Base-by-base conservation (phyloP, 2,888 invertebrate species). In the Orthosia gracilis region DNA sequence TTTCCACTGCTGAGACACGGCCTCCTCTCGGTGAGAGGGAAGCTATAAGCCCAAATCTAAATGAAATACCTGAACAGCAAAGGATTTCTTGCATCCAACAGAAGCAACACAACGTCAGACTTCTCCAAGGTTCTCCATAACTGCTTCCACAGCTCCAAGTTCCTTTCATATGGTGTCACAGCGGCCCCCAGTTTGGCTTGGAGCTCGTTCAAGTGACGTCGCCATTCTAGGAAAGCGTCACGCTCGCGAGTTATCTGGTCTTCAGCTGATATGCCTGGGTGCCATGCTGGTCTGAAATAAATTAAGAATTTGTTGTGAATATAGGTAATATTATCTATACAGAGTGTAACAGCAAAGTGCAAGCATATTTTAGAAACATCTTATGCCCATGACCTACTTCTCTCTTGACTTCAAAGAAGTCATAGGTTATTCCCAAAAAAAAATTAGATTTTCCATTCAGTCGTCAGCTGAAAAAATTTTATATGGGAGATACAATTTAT, bases 81-180 rank as follows among this genome's bases (percentile, higher is more conserved):
- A 1, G 99, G 99, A 96, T 99, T 99, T 83, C 99, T 97, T 0
- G 99, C 99, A 97, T 99, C 99, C 18, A 99, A 98, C 80, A 99
- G 98, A 93, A 99, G 98, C 18, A 99, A 97, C 21, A 99, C 97
- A 0, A 99, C 97, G 95, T 99, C 99, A 91, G 99, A 99, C 86
- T 98, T 97, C 93, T 99, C 99, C n/a, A 99, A 97, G 0, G 99
- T 99, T 86, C 99, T 97, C 99, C 99, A 99, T 50, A 99, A 93
- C 92, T 99, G 99, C 64, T 99, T 97, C 99, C 99, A 99, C 88
- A 99, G 98, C 92, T 99, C 99, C 26, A 99, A 93, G 94, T 99
- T 99, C 90, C 99, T 98, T 91, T 99, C 99, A 94, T 99, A 99
- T 0, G 99, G 99, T 0, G 99, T 99, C 82, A 99, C 94, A 0